These are phyloP conservation scores for Uria lomvia DNA, from an alignment of 2,113 vertebrate species.

Conservation along the genomic window DNA sequence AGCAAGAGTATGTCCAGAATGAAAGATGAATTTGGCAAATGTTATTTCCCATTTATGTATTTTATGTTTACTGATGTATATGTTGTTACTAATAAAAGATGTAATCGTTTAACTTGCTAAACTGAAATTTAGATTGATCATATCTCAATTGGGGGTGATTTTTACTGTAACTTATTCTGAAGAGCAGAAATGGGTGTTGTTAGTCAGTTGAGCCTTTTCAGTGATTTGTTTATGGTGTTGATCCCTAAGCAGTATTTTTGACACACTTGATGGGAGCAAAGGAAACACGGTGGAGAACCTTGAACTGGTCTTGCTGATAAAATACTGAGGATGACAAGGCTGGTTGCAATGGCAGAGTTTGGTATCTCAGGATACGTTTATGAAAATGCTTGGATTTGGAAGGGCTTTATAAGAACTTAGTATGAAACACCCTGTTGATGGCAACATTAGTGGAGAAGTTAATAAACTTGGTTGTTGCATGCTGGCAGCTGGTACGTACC, in stretches of 20 bases:
- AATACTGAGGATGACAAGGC: background rate
- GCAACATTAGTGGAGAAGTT: background rate
- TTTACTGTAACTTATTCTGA: background rate
- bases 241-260: background rate
- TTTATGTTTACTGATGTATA: background rate
- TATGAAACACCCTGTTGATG: background rate
- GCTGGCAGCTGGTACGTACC: background rate
- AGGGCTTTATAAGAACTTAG: background rate
- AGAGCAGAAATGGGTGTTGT: background rate
- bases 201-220: background rate
- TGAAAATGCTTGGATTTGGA: background rate
- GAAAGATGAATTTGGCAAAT: background rate
- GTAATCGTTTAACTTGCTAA: background rate
- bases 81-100: background rate
- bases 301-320: background rate
- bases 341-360: background rate
- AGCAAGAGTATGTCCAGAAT: accelerated
- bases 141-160: background rate
- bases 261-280: background rate
- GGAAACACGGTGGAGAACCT: background rate
- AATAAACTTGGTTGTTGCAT: too few species aligned
- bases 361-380: background rate
- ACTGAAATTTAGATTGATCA: background rate
- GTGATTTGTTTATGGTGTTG: background rate
- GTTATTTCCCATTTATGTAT: background rate